Base-by-base conservation (phyloP, 2,113 vertebrate species). In the Tapirus terrestris region DNA sequence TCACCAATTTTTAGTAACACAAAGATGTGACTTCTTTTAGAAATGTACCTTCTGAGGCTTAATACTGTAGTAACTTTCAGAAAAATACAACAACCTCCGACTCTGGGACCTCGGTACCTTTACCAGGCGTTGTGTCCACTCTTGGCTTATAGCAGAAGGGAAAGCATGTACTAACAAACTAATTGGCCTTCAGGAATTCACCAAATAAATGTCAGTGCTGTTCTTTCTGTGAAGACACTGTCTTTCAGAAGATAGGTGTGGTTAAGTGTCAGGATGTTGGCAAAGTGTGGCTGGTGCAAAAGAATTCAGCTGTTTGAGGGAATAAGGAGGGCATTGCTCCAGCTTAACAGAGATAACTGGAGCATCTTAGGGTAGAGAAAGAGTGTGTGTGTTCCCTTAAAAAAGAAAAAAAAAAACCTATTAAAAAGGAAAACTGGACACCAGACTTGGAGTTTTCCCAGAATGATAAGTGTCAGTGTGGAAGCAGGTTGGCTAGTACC, bases 361-460 rank as follows among this genome's bases (percentile, higher is more conserved):
- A 63, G 67, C 12, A 20, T 81, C 79, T 94, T 77, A 23, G 45
- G 31, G 10, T 60, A 31, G 10, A 95, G 43, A 93, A 63, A 51
- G 7, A 31, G 5, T 73, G 16, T 43, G 18, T 45, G 45, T 86
- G 8, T 75, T 80, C 48, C 16, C 21, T 70, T 75, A 14, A 56
- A 91, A 89, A 86, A 87, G 11, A 63, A 21, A 61, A 17, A 31
- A 45, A 16, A 5, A 80, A 27, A 88, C 2, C 5, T 27, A 9
- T 73, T 61, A n/a, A 67, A 94, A 80, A 68, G 68, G 56, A 89
- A 97, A 90, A 51, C 20, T 82, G 8, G 20, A 86, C 21, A 58
- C 58, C 36, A 97, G 67, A 91, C 36, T 76, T 86, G 12, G 31
- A 58, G 20, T 95, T 93, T 96, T 92, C 73, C 36, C 18, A 16